These are phyloP conservation scores for Poecilus cupreus DNA, from an alignment of 2,888 invertebrate species.

Conservation along the genomic window DNA sequence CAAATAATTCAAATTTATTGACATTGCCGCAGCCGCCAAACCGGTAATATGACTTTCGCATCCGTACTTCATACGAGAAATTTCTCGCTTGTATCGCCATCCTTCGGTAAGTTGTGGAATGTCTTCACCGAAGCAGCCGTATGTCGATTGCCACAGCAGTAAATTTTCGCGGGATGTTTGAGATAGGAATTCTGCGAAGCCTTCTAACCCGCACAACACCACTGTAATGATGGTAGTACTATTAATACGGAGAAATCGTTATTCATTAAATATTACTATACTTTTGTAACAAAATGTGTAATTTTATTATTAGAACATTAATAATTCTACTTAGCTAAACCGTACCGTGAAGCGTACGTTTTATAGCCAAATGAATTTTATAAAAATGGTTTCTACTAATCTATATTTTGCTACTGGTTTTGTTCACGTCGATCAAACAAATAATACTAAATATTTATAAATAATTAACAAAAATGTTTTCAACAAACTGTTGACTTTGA, in stretches of 20 bases:
- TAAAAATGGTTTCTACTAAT: too few relatives aligned
- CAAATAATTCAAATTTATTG: conserved; percentile 66
- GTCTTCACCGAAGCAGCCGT: conserved; percentile 69
- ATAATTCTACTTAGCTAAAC: too few relatives aligned
- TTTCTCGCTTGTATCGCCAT: conserved; percentile 27
- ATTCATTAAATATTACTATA: too few relatives aligned
- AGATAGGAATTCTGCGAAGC: conserved; percentile 71
- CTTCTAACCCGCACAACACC: conserved; percentile 73
- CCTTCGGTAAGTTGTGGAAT: background rate
- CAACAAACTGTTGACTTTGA: too few relatives aligned
- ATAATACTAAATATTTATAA: too few relatives aligned
- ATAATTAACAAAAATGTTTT: too few relatives aligned
- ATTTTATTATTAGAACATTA: too few relatives aligned
- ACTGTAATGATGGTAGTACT: conserved; percentile 67
- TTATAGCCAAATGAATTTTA: too few relatives aligned
- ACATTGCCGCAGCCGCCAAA: conserved; percentile 70
- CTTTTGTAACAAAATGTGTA: too few relatives aligned
- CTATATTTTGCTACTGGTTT: too few relatives aligned
- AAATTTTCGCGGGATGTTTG: conserved; percentile 69
- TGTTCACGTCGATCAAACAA: too few relatives aligned
- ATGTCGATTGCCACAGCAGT: conserved; percentile 69
- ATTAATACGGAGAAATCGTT: conserved; percentile 4
- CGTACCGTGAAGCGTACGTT: too few relatives aligned
- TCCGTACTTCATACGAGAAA: conserved; percentile 63
- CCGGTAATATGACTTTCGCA: conserved; percentile 72